A percentile compares a stretch with the other conserved stretches of the same genome.
These are phyloP conservation scores for Rhea americana DNA, from an alignment of 2,113 vertebrate species.

Conservation along the genomic window DNA sequence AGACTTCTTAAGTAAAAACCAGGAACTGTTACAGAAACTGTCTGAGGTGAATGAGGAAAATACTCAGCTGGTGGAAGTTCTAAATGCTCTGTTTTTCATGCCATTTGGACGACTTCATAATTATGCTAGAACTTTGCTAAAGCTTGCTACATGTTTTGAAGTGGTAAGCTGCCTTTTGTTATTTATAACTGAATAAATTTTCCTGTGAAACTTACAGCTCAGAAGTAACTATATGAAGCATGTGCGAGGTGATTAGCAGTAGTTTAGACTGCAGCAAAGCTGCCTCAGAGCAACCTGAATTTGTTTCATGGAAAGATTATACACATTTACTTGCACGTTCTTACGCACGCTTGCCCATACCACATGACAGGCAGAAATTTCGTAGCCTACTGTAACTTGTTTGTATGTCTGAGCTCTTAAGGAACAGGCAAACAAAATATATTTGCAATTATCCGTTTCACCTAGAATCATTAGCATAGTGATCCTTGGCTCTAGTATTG, in stretches of 20 bases:
- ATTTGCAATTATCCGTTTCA: too few relatives aligned
- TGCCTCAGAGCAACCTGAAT: neutral
- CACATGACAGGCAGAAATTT: neutral
- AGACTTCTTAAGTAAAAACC: slow-evolving; percentile 91
- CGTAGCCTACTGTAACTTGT: neutral
- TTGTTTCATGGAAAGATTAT: neutral
- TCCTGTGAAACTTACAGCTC: neutral
- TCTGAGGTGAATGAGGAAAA: slow-evolving; percentile 86
- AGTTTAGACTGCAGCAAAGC: neutral
- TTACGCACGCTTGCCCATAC: neutral
- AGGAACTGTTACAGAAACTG: slow-evolving; percentile 85
- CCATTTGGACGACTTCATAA: slow-evolving; percentile 86
- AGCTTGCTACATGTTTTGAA: slow-evolving; percentile 93
- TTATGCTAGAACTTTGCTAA: slow-evolving; percentile 90
- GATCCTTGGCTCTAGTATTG: neutral
- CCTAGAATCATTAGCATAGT: neutral
- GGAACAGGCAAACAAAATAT: too few relatives aligned
- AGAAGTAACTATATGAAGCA: neutral
- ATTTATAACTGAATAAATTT: neutral
- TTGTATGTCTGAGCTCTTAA: neutral
- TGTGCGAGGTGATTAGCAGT: neutral
- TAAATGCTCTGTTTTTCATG: slow-evolving; percentile 88
- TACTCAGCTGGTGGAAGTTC: slow-evolving; percentile 79
- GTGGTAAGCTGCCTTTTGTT: slow-evolving; percentile 80
- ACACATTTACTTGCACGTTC: neutral